Conservation (phyloP, 2,888 invertebrate species). For the Chrysopilus asiliformis region DNA sequence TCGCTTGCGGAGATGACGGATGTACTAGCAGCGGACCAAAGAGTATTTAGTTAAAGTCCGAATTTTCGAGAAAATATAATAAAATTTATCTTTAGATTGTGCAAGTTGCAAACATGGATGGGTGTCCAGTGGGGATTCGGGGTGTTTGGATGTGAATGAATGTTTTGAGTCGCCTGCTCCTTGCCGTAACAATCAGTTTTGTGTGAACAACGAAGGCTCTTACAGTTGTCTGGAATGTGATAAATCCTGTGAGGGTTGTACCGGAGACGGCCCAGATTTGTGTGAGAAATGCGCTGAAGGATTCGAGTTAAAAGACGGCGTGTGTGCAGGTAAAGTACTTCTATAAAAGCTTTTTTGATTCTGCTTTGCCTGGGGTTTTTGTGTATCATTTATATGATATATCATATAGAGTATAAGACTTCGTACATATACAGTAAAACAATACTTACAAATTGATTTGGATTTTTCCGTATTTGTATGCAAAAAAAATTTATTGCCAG, state of each 20-base stretch:
- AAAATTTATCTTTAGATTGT: conserved; percentile 27
- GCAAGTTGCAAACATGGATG: conserved; percentile 54
- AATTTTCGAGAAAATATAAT: not conserved
- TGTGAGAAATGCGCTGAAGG: conserved; percentile 69
- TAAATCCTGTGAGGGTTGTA: conserved; percentile 67
- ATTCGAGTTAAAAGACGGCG: conserved; percentile 54
- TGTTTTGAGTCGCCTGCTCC: conserved; percentile 45
- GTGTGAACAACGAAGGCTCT: conserved; percentile 78
- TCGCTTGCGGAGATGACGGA: conserved; percentile 54
- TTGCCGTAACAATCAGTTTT: conserved; percentile 55
- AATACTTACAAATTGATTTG: too few species aligned
- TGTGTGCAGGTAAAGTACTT: conserved; percentile 60
- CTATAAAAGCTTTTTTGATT: not conserved
- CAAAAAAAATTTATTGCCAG: too few species aligned
- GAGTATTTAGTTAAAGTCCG: conserved; percentile 36
- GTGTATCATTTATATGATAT: too few species aligned
- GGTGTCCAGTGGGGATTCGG: conserved; percentile 55
- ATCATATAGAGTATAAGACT: too few species aligned
- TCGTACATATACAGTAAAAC: too few species aligned
- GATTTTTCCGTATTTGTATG: too few species aligned
- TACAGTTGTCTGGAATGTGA: conserved; percentile 68
- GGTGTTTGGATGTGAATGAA: conserved; percentile 78
- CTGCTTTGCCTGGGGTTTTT: too few species aligned
- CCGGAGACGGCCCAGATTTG: conserved; percentile 84
- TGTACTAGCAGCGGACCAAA: conserved; percentile 62